Base-by-base conservation (phyloP, 2,113 vertebrate species). In the Labeo catla region DNA sequence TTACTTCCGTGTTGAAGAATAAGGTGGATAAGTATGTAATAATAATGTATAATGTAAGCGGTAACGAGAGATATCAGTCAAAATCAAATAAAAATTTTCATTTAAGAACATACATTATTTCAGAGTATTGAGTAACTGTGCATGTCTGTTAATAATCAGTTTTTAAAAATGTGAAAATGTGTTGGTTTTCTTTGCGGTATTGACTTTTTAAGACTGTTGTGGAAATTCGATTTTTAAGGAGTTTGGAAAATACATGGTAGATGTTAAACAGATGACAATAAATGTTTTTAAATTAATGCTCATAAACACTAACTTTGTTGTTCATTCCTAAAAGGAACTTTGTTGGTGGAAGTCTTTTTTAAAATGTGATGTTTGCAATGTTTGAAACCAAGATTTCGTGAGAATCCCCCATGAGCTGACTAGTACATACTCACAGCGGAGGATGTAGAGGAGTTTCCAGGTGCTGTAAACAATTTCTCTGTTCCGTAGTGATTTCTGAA, bases 391-490 rank as follows among this genome's bases (percentile, higher is more conserved):
- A 8, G n/a, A 15, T 76, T 8, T 76, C n/a, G 47, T 52, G 74
- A 52, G 74, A 76, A 52, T 76, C 74, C 16, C n/a, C 23, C 4
- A 49, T 50, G 47, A 76, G 49, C 2, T 54, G 76, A 6, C 23
- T 4, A 0, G 23, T 36, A 76, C 47, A 52, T 13, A 77, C 16
- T 12, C 28, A 36, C 76, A 15, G 28, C 49, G 19, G 50, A 36
- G 76, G 16, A 21, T 72, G 68, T 10, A 47, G 6, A 36, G 13
- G 3, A 61, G 76, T 21, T 36, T 63, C 76, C 81, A 84, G 82
- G 65, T 84, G 74, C 82, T 84, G 81, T 72, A 57, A 83, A 82
- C 72, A 81, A 21, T 61, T 61, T 61, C 21, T 61, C 21, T 61
- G 16, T 50, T 52, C 34, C 52, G 12, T 73, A 47, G 52, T n/a